phyloP scores from a whole-genome alignment of 2,797 vertebrate genomes.

The Selene dorsalis region DNA sequence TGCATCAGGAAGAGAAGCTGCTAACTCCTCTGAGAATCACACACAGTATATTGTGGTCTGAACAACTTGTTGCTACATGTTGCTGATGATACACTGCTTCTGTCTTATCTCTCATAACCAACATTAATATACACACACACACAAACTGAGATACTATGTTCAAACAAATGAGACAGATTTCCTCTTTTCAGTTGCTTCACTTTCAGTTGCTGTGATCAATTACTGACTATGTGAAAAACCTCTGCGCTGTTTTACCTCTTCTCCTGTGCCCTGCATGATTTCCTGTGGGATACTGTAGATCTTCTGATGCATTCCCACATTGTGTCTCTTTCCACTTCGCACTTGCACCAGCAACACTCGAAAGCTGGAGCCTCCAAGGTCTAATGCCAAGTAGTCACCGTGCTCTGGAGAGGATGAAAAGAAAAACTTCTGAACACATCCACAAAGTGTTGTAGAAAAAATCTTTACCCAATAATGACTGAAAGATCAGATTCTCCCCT shows the following conservation, averaged over 20 bases:
- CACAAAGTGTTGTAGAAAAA: background rate
- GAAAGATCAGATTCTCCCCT: accelerated
- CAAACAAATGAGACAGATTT: background rate
- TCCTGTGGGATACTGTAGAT: conserved; percentile 94
- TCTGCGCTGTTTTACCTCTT: conserved; percentile 90
- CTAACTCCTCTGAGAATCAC: too few relatives aligned
- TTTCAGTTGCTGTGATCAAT: too few relatives aligned
- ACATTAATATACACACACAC: too few relatives aligned
- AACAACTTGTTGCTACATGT: too few relatives aligned
- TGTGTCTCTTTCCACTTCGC: conserved; percentile 84
- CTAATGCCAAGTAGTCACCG: conserved; percentile 94
- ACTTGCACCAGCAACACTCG: conserved; percentile 93
- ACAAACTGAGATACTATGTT: background rate
- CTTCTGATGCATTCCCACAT: conserved; percentile 97
- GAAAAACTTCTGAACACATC: background rate
- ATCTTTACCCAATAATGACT: background rate
- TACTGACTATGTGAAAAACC: too few relatives aligned
- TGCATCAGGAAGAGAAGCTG: too few relatives aligned
- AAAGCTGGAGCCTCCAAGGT: conserved; percentile 96
- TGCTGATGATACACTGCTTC: too few relatives aligned
- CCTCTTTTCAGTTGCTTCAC: background rate
- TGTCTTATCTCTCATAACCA: too few relatives aligned
- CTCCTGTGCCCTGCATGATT: conserved; percentile 93
- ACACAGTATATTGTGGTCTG: too few relatives aligned
- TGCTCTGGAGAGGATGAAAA: conserved; percentile 83